Base-by-base conservation (phyloP, 23 tunicate species). In the Halocynthia aurantium region DNA sequence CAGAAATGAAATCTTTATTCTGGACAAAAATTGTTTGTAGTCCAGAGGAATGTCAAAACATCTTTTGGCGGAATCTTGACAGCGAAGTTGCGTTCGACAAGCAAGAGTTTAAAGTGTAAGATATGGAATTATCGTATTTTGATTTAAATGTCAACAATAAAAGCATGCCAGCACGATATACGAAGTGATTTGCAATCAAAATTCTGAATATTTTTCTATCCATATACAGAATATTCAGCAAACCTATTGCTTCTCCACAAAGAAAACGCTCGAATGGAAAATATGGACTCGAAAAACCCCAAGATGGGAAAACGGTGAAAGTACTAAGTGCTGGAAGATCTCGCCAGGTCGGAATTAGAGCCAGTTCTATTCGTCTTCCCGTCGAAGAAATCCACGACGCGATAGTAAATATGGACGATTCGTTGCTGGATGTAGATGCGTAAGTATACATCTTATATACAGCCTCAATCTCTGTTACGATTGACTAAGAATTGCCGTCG, bases 371-470 rank as follows among this genome's bases (percentile, higher is more conserved):
- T 40, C 78, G 96, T 8, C 67, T 89, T 7, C 88, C 85, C 22
- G 62, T 84, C 7, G 88, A 84, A 21, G 96, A 89, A 18, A 84
- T 89, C n/a, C 96, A 89, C 69, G 96, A 89, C 52, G 88, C 88
- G 9, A 84, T 89, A 11, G 51, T 89, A 21, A 84, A 76, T 69
- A 89, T 89, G 96, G 96, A 89, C 75, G 96, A 89, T 63, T 70
- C 77, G 19, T 75, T 75, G 55, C 77, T 89, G 31, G 85, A 80
- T 62, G 4, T 84, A 6, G 88, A 89, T 55, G 85, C 88, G 96
- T 89, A 62, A 88, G 93, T 76, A n/a, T 40, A 9, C 6, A 15
- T 67, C 72, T 17, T 67, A 67, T 19, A 15, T 19, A 12, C 5
- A 11, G 22, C 64, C 44, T 31, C 44, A 4, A 31, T 31, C 44